Base-by-base conservation (phyloP, 1,140 invertebrate genomes). In the Drosophila simulans region DNA sequence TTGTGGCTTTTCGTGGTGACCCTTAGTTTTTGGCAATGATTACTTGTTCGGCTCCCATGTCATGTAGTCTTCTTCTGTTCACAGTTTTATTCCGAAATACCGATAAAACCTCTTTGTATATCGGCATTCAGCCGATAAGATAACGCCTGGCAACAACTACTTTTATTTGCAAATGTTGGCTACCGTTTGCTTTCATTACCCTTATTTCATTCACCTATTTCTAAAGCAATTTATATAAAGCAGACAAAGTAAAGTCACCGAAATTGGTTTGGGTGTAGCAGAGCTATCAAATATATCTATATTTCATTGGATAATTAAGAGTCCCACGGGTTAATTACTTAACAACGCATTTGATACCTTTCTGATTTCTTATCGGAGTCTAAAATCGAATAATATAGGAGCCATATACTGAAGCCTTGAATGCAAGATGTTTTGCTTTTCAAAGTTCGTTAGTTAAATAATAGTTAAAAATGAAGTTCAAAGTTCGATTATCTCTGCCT, bases 61-160 rank as follows among this genome's bases (percentile, higher is more conserved):
- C 48, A 45, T 65, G 37, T 17, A 17, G 17, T 70, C 34, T 68
- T 63, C 10, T 31, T 35, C 3, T 62, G 27, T 27, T 68, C 12
- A 31, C 49, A 53, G 35, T 51, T 11, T 40, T 55, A 77, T 74
- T 70, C 54, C 65, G 39, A 57, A 81, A 74, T 64, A 42, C 34
- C 49, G 82, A 85, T 85, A 85, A 78, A 49, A 64, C 22, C 34
- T 39, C 34, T 86, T 64, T 74, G 54, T 77, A 59, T 88, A 85
- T 85, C 83, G 74, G 60, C 57, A 88, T 88, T 86, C 60, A 57
- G 25, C 0, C 43, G 82, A 85, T 85, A 82, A 85, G 82, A 85
- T 85, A 85, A 68, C 13, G 39, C 3, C 58, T 52, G 45, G 49
- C 62, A 53, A 48, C 72, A 56, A 52, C 45, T 63, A 58, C 76